phyloP scores from a whole-genome alignment of 2,797 vertebrate genomes.

The Zalophus californianus region DNA sequence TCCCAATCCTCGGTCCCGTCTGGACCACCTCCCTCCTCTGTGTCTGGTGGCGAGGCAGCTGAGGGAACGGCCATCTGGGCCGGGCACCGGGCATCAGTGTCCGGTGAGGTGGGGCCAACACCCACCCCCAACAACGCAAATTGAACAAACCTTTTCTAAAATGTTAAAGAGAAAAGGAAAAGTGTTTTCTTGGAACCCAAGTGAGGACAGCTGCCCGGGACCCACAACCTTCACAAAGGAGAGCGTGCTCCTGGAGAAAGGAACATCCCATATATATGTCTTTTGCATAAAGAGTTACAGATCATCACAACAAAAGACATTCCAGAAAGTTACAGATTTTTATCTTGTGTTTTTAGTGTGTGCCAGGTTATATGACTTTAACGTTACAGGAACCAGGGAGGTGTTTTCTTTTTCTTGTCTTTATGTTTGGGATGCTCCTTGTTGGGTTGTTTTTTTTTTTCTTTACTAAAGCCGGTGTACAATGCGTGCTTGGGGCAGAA shows the following conservation, averaged over 20 bases:
- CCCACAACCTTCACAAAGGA: background rate
- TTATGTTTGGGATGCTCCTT: background rate
- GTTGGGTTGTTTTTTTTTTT: background rate
- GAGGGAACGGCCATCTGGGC: background rate
- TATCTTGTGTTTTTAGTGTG: background rate
- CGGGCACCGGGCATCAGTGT: background rate
- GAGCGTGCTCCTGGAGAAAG: background rate
- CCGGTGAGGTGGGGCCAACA: fast-evolving
- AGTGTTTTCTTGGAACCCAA: background rate
- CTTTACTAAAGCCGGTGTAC: fast-evolving
- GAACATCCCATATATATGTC: background rate
- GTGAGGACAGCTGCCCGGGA: background rate
- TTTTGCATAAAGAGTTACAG: background rate
- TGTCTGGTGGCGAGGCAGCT: fast-evolving
- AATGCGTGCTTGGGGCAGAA: background rate
- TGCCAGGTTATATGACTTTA: background rate
- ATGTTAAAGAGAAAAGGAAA: background rate
- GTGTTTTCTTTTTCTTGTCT: background rate
- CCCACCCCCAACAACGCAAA: background rate
- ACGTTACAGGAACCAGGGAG: background rate
- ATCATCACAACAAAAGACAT: background rate
- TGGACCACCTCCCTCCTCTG: fast-evolving
- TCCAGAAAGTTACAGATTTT: background rate
- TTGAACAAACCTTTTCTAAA: background rate
- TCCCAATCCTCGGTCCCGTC: too few relatives aligned